phyloP scores from a whole-genome alignment of 2,113 vertebrate genomes.

The Chionis minor region DNA sequence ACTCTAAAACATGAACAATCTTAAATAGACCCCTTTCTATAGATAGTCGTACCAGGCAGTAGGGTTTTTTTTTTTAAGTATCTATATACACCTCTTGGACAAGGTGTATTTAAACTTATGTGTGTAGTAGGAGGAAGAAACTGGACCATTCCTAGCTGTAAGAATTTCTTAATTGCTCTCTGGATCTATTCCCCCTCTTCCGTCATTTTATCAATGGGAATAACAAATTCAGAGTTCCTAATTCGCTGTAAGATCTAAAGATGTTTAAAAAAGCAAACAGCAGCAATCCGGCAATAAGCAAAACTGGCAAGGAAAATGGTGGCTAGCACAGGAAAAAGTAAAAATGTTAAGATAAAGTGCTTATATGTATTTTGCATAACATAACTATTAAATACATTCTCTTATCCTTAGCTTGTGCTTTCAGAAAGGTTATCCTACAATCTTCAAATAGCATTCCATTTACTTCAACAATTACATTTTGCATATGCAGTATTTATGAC shows the following conservation, averaged over 20 bases:
- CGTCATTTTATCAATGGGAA: neutral
- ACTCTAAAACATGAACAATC: neutral
- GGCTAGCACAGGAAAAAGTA: neutral
- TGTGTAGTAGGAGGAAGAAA: neutral
- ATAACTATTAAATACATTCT: neutral
- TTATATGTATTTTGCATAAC: neutral
- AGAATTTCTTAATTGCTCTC: neutral
- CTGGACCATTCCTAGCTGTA: neutral
- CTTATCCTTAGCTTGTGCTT: neutral
- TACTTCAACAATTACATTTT: neutral
- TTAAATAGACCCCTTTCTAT: neutral
- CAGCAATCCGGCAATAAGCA: neutral
- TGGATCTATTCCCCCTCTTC: neutral
- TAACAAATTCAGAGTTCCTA: neutral
- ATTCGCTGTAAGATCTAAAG: neutral
- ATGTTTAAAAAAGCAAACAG: neutral
- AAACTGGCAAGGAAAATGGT: neutral
- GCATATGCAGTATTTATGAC: neutral
- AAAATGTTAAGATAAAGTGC: neutral
- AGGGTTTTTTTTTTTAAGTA: neutral
- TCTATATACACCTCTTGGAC: neutral
- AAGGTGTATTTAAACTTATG: neutral
- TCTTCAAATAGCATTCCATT: constrained; percentile 1
- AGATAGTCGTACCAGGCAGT: neutral
- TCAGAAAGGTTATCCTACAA: neutral